phyloP scores from a whole-genome alignment of 2,113 vertebrate genomes.

The Chrysochloris asiatica region DNA sequence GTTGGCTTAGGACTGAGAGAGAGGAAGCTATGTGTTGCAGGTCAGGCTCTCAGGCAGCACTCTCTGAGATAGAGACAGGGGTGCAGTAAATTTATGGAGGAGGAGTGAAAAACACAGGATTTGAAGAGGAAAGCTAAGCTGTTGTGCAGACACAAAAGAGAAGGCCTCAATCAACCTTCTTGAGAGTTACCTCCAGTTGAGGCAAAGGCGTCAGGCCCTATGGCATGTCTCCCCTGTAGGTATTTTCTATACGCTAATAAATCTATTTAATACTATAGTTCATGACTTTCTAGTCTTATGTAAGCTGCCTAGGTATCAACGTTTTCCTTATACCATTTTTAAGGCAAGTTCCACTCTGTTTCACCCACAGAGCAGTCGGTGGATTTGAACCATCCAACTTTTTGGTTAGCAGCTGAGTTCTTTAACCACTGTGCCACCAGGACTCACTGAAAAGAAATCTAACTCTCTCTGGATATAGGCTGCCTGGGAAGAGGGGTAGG shows the following conservation, averaged over 20 bases:
- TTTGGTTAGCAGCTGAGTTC: no score
- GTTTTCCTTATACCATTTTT: background rate
- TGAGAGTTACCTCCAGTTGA: no score
- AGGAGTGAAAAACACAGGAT: background rate
- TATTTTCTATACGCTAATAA: no score
- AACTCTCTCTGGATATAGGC: background rate
- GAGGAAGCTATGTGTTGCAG: background rate
- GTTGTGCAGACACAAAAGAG: background rate
- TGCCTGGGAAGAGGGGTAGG: background rate
- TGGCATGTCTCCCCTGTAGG: no score
- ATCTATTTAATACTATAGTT: no score
- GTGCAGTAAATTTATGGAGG: rapidly evolving
- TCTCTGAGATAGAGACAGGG: background rate
- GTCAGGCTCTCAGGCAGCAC: background rate
- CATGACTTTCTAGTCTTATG: no score
- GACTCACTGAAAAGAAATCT: background rate
- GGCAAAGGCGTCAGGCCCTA: no score
- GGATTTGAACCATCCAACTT: no score
- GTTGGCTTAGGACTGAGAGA: background rate
- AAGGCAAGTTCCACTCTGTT: background rate
- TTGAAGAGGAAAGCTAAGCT: no score
- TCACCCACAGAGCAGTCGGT: no score
- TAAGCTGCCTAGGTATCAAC: no score
- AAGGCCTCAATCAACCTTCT: rapidly evolving
- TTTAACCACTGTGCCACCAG: no score